These are phyloP conservation scores for Tetragnatha montana DNA, from an alignment of 2,888 invertebrate species.

Conservation along the genomic window DNA sequence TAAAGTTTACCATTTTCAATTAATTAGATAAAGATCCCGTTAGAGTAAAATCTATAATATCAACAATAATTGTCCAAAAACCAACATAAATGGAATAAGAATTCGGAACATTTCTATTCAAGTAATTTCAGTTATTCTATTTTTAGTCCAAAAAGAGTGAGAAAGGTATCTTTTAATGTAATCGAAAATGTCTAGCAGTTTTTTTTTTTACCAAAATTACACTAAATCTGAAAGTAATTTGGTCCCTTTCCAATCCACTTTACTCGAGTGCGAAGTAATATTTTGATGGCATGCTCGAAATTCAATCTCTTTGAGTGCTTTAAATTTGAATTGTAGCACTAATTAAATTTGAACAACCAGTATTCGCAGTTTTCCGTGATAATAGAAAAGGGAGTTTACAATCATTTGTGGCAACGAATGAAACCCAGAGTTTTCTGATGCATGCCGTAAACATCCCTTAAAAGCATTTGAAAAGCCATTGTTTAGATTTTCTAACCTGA, in stretches of 20 bases:
- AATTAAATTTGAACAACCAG: background rate
- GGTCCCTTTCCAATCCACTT: background rate
- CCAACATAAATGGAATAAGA: too few species aligned
- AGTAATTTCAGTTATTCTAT: too few species aligned
- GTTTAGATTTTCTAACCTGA: background rate
- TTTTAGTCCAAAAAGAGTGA: too few species aligned
- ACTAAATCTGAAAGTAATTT: constrained; percentile 1
- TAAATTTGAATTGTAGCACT: background rate
- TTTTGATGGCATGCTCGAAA: background rate
- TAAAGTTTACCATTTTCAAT: too few species aligned
- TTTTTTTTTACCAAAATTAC: too few species aligned
- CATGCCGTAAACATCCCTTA: background rate
- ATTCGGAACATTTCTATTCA: too few species aligned
- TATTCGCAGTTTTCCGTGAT: background rate
- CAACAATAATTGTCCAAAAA: too few species aligned
- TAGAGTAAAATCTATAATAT: too few species aligned
- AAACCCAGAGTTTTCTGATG: background rate
- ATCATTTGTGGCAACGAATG: background rate
- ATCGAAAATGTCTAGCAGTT: too few species aligned
- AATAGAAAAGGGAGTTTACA: background rate
- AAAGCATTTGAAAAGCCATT: background rate
- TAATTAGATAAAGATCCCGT: too few species aligned
- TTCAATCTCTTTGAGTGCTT: background rate
- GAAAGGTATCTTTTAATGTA: too few species aligned
- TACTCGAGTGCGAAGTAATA: background rate